These are phyloP conservation scores for Mesorhabditis spiculigera DNA, from an alignment of 2,888 invertebrate species.

Conservation along the genomic window DNA sequence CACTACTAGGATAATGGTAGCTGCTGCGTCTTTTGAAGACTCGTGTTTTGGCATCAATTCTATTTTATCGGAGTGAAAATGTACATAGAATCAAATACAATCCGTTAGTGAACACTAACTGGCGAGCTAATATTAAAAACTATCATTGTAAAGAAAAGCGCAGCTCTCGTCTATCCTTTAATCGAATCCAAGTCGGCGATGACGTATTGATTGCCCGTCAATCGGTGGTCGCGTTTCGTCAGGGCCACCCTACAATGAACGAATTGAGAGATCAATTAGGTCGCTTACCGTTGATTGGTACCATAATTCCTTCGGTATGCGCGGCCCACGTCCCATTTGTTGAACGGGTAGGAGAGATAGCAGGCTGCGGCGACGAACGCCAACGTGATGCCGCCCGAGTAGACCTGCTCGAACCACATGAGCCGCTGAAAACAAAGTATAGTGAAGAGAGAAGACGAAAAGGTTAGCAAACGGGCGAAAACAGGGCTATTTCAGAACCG, in stretches of 20 bases:
- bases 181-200: constrained; percentile 45
- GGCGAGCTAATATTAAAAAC: no score
- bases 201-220: constrained; percentile 50
- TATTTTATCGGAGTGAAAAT: no score
- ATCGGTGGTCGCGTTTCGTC: constrained; percentile 46
- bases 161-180: constrained; percentile 12
- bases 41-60: no score
- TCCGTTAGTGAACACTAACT: no score
- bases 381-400: constrained; percentile 45
- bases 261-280: neutral
- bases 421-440: no score
- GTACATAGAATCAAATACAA: no score
- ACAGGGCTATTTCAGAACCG: no score
- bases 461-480: no score
- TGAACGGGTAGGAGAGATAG: constrained; percentile 50
- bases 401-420: constrained; percentile 21
- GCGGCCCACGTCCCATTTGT: constrained; percentile 48
- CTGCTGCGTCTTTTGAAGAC: no score
- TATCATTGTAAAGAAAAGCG: no score
- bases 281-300: constrained; percentile 29
- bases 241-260: constrained; percentile 35
- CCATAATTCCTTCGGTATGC: constrained; percentile 38
- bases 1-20: no score
- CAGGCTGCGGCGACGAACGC: constrained; percentile 48
- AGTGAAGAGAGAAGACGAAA: no score